Evolutionary conservation across 1,140 invertebrate species (phyloP).

Genomic region (Meloidogyne exigua): DNA sequence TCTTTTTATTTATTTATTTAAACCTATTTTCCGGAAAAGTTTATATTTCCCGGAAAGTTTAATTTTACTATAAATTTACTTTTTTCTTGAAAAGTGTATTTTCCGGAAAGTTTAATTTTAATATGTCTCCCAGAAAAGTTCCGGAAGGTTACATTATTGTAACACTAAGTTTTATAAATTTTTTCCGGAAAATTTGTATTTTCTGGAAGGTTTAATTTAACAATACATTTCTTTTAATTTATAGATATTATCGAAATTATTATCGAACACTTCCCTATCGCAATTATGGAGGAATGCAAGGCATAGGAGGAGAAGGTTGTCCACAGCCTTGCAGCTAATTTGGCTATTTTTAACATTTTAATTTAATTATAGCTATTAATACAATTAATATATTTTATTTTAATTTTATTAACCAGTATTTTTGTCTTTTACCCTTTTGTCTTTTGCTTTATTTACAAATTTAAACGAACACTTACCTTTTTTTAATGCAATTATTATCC

Average conservation of each 20-base stretch:
- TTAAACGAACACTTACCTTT: neutral
- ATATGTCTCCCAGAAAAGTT: no score
- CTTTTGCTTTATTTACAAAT: neutral
- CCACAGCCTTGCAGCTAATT: neutral
- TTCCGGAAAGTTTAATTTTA: no score
- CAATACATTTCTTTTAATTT: neutral
- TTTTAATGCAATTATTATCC: neutral
- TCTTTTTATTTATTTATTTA: no score
- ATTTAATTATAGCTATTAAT: neutral
- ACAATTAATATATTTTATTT: neutral
- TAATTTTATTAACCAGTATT: neutral
- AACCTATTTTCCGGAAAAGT: no score
- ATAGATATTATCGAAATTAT: neutral
- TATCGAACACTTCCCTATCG: neutral
- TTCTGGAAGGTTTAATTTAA: no score
- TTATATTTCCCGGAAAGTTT: no score
- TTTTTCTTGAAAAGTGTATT: no score
- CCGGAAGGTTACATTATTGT: no score
- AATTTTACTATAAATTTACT: no score
- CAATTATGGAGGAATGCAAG: neutral
- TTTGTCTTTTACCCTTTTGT: neutral
- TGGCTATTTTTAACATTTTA: neutral
- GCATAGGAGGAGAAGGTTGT: neutral
- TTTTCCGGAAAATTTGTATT: neutral
- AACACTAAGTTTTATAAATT: no score